These are phyloP conservation scores for Ammodytes marinus DNA, from an alignment of 2,113 vertebrate genomes.

Conservation along the genomic window DNA sequence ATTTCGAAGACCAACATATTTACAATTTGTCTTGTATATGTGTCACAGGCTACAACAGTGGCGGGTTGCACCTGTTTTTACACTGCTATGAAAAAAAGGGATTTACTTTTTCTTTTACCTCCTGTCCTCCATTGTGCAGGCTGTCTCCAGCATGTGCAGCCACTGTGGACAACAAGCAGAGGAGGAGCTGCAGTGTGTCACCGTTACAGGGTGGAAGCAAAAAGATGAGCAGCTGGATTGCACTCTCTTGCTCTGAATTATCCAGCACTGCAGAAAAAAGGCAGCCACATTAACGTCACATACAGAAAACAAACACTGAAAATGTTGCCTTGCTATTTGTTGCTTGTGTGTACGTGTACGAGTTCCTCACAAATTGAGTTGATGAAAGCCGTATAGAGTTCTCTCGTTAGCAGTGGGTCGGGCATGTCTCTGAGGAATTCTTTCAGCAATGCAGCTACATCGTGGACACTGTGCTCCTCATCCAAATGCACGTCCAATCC, in stretches of 20 bases:
- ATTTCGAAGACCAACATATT: not conserved
- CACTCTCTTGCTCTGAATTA: conserved; percentile 87
- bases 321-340: not conserved
- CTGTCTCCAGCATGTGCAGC: conserved; percentile 90
- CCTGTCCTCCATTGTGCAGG: conserved; percentile 86
- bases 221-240: conserved; percentile 94
- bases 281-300: not conserved
- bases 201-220: conserved; percentile 97
- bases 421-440: conserved; percentile 98
- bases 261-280: conserved; percentile 89
- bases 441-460: conserved; percentile 95
- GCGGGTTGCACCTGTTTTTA: not conserved
- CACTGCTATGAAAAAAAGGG: not conserved
- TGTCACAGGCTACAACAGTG: not conserved
- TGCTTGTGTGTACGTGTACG: not conserved
- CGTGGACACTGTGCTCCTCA: conserved; percentile 95
- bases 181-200: conserved; percentile 94
- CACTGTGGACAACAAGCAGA: conserved; percentile 94
- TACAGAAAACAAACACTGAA: not conserved
- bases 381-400: conserved; percentile 97
- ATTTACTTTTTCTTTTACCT: conserved; percentile 79
- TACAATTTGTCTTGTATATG: not conserved
- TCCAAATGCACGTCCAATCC: conserved; percentile 92
- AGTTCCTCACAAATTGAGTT: conserved; percentile 90
- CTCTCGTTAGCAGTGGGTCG: conserved; percentile 94